phyloP scores from a whole-genome alignment of 2,797 vertebrate genomes.

The Simalia tracyae region DNA sequence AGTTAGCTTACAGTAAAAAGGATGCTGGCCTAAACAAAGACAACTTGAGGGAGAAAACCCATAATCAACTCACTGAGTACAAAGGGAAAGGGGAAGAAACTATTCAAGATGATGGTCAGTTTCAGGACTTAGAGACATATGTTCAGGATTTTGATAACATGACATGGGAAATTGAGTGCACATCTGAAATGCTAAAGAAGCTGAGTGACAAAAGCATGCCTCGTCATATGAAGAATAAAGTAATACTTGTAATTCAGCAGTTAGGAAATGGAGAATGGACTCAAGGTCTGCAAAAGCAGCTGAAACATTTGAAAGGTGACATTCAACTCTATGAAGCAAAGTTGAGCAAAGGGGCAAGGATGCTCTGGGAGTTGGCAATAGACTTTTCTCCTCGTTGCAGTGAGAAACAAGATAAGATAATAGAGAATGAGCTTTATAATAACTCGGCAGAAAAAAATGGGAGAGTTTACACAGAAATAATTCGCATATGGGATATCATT shows the following conservation, averaged over 20 bases:
- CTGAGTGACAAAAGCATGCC: conserved; percentile 73
- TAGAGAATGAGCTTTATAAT: conserved; percentile 59
- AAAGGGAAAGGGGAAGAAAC: conserved; percentile 40
- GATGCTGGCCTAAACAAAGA: not conserved
- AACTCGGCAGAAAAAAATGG: conserved; percentile 62
- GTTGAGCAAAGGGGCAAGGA: conserved; percentile 76
- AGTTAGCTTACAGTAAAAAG: conserved; percentile 21
- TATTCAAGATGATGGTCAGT: conserved; percentile 37
- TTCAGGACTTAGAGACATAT: conserved; percentile 54
- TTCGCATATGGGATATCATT: conserved; percentile 81
- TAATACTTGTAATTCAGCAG: conserved; percentile 72
- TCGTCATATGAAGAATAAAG: conserved; percentile 74
- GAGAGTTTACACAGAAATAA: conserved; percentile 79
- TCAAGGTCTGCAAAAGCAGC: conserved; percentile 71
- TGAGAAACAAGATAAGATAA: conserved; percentile 75
- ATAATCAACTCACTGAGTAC: not conserved
- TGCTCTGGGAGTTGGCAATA: conserved; percentile 80
- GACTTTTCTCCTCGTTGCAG: conserved; percentile 83
- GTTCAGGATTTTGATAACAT: conserved; percentile 79
- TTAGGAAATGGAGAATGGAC: conserved; percentile 81
- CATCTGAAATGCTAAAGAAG: conserved; percentile 76
- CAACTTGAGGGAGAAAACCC: not conserved
- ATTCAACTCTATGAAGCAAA: conserved; percentile 81
- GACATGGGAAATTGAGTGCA: conserved; percentile 83
- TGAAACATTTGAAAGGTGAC: conserved; percentile 73